A percentile compares a stretch with the other conserved stretches of the same genome.
Conservation (phyloP, 2,113 vertebrate genomes). For the Chrysochloris asiatica region DNA sequence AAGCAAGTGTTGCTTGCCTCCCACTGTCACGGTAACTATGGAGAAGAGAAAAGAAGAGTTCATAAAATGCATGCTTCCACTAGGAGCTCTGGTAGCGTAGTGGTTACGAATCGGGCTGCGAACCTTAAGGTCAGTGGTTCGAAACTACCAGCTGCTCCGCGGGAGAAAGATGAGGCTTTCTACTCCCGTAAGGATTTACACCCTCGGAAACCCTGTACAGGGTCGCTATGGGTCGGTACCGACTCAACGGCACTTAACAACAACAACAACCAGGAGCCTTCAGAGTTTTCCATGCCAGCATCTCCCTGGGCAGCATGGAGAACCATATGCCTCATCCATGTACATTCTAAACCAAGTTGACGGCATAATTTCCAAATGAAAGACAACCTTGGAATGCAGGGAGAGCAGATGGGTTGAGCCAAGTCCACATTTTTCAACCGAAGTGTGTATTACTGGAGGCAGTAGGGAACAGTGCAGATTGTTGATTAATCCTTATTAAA, state of each 20-base stretch:
- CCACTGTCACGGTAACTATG: constrained; percentile 92
- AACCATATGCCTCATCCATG: background rate
- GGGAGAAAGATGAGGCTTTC: no score
- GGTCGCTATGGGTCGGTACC: no score
- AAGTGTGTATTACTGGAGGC: background rate
- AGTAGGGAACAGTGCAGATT: background rate
- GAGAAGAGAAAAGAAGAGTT: constrained; percentile 69
- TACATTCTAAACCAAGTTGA: constrained; percentile 45
- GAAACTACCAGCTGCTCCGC: no score
- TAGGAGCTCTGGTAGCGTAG: no score
- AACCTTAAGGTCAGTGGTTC: no score
- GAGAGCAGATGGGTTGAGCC: constrained; percentile 49
- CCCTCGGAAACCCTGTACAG: no score
- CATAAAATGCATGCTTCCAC: background rate
- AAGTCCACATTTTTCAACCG: constrained; percentile 30
- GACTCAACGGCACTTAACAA: no score
- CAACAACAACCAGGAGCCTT: background rate
- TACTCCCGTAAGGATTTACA: no score
- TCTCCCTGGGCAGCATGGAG: background rate
- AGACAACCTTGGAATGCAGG: constrained; percentile 7
- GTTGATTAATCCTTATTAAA: background rate
- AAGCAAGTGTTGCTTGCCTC: constrained; percentile 91
- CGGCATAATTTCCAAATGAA: constrained; percentile 17
- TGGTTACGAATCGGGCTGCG: no score
- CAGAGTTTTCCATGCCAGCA: background rate